Evolutionary conservation across 1,140 invertebrate genomes (phyloP).

Genomic region (Oedothorax gibbosus): DNA sequence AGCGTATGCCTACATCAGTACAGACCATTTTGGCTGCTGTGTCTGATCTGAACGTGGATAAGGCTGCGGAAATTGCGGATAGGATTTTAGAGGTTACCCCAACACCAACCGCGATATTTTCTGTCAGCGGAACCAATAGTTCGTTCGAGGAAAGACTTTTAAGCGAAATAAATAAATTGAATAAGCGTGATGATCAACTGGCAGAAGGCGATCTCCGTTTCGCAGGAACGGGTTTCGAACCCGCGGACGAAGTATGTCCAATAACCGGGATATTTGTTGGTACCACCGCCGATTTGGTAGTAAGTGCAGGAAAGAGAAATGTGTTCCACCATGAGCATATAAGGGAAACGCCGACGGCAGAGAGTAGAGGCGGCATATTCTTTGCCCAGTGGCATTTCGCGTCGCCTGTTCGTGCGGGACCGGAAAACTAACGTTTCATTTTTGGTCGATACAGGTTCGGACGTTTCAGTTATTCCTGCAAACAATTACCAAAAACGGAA

Average conservation of each 20-base stretch:
- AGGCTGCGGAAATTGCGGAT: neutral
- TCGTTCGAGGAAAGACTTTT: neutral
- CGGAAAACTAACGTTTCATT: neutral
- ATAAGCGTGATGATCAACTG: neutral
- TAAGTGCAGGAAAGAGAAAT: neutral
- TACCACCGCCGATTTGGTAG: neutral
- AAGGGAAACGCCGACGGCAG: neutral
- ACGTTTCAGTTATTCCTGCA: neutral
- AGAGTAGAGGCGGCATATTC: neutral
- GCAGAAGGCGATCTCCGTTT: neutral
- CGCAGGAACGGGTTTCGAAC: neutral
- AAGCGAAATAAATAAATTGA: neutral
- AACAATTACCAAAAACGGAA: neutral
- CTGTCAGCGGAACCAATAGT: neutral
- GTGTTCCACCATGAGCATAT: neutral
- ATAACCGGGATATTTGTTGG: neutral
- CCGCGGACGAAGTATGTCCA: neutral
- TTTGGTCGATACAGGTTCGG: neutral
- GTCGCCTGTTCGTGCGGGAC: conserved; percentile 9
- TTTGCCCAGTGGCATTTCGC: neutral
- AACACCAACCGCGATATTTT: neutral
- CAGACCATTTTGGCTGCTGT: too few relatives aligned
- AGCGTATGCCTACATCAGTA: too few relatives aligned
- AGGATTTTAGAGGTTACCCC: neutral
- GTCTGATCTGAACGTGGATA: too few relatives aligned